Conservation (phyloP, 2,113 vertebrate species). For the Equus przewalskii region DNA sequence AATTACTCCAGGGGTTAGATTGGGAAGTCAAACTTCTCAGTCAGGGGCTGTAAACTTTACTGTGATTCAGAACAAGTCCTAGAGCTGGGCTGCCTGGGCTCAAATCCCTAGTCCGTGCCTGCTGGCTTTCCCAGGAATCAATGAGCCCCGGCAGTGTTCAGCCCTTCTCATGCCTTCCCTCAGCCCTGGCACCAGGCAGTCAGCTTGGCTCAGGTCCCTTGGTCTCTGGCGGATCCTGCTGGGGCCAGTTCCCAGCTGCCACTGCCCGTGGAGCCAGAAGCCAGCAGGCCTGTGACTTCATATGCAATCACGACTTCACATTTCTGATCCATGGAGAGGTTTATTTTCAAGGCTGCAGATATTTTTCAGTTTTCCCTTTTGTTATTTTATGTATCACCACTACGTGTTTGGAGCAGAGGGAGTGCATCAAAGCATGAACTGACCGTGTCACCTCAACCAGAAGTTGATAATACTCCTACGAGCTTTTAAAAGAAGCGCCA, state of each 20-base stretch:
- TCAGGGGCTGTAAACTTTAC: neutral
- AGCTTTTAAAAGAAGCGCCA: constrained; percentile 47
- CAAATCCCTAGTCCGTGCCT: neutral
- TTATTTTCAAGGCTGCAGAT: constrained; percentile 40
- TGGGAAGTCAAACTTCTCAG: neutral
- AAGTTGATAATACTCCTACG: constrained; percentile 5
- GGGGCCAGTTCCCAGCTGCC: neutral
- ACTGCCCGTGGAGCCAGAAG: constrained; percentile 38
- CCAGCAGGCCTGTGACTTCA: constrained; percentile 43
- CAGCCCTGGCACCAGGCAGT: neutral
- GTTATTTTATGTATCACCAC: constrained; percentile 68
- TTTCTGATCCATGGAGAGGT: constrained; percentile 54
- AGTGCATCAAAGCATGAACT: constrained; percentile 38
- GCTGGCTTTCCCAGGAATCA: neutral
- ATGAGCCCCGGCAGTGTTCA: neutral
- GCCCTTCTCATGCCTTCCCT: neutral
- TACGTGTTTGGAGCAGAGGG: constrained; percentile 9
- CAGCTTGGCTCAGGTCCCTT: neutral
- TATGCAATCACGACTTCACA: neutral
- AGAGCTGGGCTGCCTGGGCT: neutral
- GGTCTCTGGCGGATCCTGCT: neutral
- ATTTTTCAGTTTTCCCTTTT: constrained; percentile 18
- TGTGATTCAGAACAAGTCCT: neutral
- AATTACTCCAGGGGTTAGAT: neutral
- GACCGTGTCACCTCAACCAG: neutral